Conservation (phyloP, 2,113 vertebrate species). For the Rhombomys opimus region DNA sequence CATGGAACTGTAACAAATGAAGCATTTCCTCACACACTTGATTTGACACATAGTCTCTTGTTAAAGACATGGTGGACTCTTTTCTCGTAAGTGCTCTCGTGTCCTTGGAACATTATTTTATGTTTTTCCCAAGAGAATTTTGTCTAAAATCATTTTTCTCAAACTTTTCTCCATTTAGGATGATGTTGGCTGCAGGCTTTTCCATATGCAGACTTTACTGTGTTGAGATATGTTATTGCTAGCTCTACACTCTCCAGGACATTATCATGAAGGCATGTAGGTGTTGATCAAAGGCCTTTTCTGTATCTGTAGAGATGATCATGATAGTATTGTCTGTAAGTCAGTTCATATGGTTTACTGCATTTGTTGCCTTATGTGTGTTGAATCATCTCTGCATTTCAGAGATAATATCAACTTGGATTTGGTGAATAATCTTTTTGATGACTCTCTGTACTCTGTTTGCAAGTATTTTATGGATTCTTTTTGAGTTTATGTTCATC, state of each 20-base stretch:
- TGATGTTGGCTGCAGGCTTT: background rate
- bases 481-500: background rate
- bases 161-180: background rate
- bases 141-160: slow-evolving; percentile 32
- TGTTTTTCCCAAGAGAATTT: slow-evolving; percentile 32
- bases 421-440: background rate
- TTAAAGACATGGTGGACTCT: slow-evolving; percentile 35
- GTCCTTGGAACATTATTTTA: slow-evolving; percentile 46
- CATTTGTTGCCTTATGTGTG: background rate
- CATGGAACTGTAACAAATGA: slow-evolving; percentile 56
- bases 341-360: background rate
- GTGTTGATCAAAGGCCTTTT: background rate
- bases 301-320: background rate
- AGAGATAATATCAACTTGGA: background rate
- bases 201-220: background rate
- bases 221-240: background rate
- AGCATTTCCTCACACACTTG: slow-evolving; percentile 33
- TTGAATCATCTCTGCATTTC: background rate
- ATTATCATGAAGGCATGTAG: background rate
- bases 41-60: slow-evolving; percentile 49
- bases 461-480: background rate
- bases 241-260: background rate
- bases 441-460: background rate
- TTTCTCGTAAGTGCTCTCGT: slow-evolving; percentile 38
- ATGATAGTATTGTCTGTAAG: background rate